Base-by-base conservation (phyloP, 1,140 invertebrate species). In the Caenorhabditis briggsae region DNA sequence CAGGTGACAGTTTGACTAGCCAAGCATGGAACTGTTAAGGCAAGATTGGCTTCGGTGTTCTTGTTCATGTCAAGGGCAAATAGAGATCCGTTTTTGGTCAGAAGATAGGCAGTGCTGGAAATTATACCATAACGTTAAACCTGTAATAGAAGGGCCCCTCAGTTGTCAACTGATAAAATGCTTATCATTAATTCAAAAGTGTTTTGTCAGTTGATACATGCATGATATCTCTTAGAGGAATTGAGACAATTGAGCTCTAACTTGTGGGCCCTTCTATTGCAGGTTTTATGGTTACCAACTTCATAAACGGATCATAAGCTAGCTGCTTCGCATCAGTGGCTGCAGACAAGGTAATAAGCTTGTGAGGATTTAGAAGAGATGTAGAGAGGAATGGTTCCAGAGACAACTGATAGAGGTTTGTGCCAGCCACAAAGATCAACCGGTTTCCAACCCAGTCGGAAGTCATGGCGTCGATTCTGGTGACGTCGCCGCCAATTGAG, bases 271-370 rank as follows among this genome's bases (percentile, higher is more conserved):
- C 33, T 33, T 33, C 33, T 33, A 33, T 33, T 33, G 3, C 33
- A 33, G 33, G 33, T 1, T 33, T 33, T 9, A 53, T 9, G 33
- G 33, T 16, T 46, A 83, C 74, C 59, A 82, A 91, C 90, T 91
- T 92, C 74, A 85, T 91, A 82, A 92, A 92, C 20, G 91, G 91
- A 85, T 92, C 91, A 82, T 90, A 92, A 46, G 90, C 87, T 25
- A 92, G 82, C 78, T 92, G 91, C 56, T 92, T 92, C 9, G 91
- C 91, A 78, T 92, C 91, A 61, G 92, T 89, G n/a, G 91, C 92
- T 0, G 90, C 91, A 20, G 89, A 59, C n/a, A 92, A 88, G 2
- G 87, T 50, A 53, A 92, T 88, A 18, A 92, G 64, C 41, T 89
- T 88, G 83, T 88, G 87, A 11, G 91, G 89, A 12, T 89, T 92